Conservation (phyloP, 2,888 invertebrate species). For the Ferrisia virgata region DNA sequence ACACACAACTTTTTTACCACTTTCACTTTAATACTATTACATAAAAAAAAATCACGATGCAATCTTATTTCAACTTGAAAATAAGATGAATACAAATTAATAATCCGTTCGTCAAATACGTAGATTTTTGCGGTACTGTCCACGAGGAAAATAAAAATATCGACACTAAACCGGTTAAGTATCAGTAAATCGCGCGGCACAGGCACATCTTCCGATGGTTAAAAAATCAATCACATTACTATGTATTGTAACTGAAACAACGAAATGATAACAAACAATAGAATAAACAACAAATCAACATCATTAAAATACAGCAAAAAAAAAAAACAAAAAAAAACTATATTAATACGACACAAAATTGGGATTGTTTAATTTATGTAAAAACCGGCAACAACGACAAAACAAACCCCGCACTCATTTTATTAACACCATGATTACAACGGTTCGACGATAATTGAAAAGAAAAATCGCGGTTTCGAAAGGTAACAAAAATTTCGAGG, state of each 20-base stretch:
- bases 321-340: background rate
- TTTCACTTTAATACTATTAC: background rate
- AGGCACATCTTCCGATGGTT: background rate
- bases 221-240: slow-evolving; percentile 16
- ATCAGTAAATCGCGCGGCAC: background rate
- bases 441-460: background rate
- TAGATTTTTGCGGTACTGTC: background rate
- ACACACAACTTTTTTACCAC: background rate
- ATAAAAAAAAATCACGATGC: background rate
- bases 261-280: background rate
- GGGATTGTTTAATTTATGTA: background rate
- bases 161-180: background rate
- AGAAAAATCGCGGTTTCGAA: background rate
- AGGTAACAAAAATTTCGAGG: background rate
- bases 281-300: background rate
- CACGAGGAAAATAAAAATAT: background rate
- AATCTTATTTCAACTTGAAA: background rate
- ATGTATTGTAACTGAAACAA: slow-evolving; percentile 7
- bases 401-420: slow-evolving; percentile 2
- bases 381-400: too few relatives aligned
- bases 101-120: background rate
- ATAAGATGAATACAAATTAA: too few relatives aligned
- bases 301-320: background rate
- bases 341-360: background rate
- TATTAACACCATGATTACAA: background rate